phyloP scores from a whole-genome alignment of 2,888 invertebrate genomes.

The Nephrotoma guestfalica region DNA sequence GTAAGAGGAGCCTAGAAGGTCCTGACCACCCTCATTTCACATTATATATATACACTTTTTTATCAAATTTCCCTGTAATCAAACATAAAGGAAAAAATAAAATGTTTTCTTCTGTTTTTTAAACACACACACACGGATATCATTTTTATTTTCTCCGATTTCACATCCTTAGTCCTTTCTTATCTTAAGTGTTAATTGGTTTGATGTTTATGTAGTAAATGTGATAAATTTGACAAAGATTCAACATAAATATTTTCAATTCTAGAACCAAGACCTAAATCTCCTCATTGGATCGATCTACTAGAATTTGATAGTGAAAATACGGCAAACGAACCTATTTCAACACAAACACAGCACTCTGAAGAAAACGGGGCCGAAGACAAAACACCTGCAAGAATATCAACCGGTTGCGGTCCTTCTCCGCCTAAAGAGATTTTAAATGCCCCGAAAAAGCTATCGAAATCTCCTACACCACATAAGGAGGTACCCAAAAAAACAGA shows the following conservation, averaged over 20 bases:
- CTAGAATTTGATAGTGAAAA: not conserved
- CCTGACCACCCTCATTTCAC: not conserved
- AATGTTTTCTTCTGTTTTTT: not conserved
- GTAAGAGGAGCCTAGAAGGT: not conserved
- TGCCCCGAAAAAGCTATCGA: slow-evolving; percentile 3
- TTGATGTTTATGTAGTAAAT: not conserved
- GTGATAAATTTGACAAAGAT: not conserved
- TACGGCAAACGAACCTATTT: not conserved
- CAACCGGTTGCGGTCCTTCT: slow-evolving; percentile 49
- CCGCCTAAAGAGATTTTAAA: slow-evolving; percentile 37
- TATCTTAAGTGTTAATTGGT: not conserved
- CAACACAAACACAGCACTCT: not conserved
- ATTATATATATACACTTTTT: not conserved
- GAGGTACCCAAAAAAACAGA: not conserved
- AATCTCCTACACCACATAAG: not conserved
- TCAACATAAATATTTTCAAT: not conserved
- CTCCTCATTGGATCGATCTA: not conserved
- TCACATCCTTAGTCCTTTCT: not conserved
- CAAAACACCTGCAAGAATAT: slow-evolving; percentile 25
- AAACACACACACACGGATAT: not conserved
- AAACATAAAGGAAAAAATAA: not conserved
- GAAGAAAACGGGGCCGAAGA: not conserved
- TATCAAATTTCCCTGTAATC: not conserved
- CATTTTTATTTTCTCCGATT: not conserved
- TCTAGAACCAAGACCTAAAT: not conserved